phyloP scores from a whole-genome alignment of 1,140 invertebrate species.

The Eulimnadia texana region DNA sequence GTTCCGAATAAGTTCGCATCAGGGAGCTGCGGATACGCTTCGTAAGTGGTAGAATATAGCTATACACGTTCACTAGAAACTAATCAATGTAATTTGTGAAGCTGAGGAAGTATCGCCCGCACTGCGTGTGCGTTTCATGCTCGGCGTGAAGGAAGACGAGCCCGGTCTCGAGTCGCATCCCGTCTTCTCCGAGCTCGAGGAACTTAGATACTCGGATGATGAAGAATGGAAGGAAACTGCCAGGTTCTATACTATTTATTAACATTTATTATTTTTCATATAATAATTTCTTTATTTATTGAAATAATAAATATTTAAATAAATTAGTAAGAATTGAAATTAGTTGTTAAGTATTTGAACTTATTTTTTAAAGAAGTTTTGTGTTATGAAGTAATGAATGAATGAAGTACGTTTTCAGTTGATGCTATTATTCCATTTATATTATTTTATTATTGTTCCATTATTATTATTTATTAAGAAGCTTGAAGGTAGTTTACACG shows the following conservation, averaged over 20 bases:
- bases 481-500: too few species aligned
- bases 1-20: not conserved
- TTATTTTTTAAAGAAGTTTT: slow-evolving; percentile 87
- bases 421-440: slow-evolving; percentile 83
- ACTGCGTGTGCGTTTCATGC: slow-evolving; percentile 84
- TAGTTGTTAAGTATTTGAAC: slow-evolving; percentile 84
- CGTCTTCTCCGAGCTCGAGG: slow-evolving; percentile 91
- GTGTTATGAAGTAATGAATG: slow-evolving; percentile 77
- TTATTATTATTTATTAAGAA: not conserved
- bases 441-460: slow-evolving; percentile 35
- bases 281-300: not conserved
- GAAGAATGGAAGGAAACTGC: slow-evolving; percentile 96
- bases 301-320: slow-evolving; percentile 88
- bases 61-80: too few species aligned
- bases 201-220: slow-evolving; percentile 70
- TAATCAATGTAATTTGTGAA: too few species aligned
- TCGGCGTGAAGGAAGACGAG: slow-evolving; percentile 74
- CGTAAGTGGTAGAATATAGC: not conserved
- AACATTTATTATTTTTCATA: not conserved
- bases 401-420: slow-evolving; percentile 57
- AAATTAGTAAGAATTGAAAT: slow-evolving; percentile 87
- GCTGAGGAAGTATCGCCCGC: slow-evolving; percentile 40
- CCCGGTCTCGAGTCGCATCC: slow-evolving; percentile 38
- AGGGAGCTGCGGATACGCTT: not conserved
- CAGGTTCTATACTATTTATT: slow-evolving; percentile 36